Evolutionary conservation across 64 coral and sea anemone species (phyloP), one percentile per base, ranked within the genome.

Genomic region (Stichodactyla helianthus): DNA sequence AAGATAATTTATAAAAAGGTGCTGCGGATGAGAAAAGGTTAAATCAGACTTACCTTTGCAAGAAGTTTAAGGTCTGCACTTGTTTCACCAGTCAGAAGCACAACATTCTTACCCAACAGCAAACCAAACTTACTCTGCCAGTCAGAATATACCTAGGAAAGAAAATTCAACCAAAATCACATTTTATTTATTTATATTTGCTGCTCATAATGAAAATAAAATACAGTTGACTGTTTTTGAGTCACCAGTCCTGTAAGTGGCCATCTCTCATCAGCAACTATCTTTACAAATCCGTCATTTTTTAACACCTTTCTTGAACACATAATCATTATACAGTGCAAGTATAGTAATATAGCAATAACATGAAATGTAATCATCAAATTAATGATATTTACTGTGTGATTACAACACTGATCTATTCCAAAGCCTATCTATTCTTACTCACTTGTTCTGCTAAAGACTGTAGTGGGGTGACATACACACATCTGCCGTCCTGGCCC

Each of bases 51-150:
- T 67, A 94, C 97, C 90, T 99, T 99, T 2, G 97, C 97, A 11
- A 99, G 88, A 57, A 99, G 93, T 65, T 99, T 99, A 5, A 99
- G 93, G 78, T 99, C 97, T 31, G 97, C 93, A 85, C 97, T 99
- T 19, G 97, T 99, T 86, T 99, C 97, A 51, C 97, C 97, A 18
- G 97, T 99, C 19, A 99, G 59, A 54, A 95, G 89, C 10, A 99
- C 97, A 28, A 99, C 97, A 88, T 95, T 99, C 80, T 99, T 99
- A 20, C 93, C 93, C 10, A 99, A 59, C 20, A 94, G 93, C 89
- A 95, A 53, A 55, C 88, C 93, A 95, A 99, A 99, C 85, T 99
- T 99, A 60, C 88, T 99, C 84, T 99, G 97, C 93, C 93, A 99
- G 68, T 99, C 97, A 13, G 93, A 91, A 76, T 92, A 99, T 2